Evolutionary conservation across 2,797 vertebrate species (phyloP).

Genomic region (Pseudotriccus pelzelni): DNA sequence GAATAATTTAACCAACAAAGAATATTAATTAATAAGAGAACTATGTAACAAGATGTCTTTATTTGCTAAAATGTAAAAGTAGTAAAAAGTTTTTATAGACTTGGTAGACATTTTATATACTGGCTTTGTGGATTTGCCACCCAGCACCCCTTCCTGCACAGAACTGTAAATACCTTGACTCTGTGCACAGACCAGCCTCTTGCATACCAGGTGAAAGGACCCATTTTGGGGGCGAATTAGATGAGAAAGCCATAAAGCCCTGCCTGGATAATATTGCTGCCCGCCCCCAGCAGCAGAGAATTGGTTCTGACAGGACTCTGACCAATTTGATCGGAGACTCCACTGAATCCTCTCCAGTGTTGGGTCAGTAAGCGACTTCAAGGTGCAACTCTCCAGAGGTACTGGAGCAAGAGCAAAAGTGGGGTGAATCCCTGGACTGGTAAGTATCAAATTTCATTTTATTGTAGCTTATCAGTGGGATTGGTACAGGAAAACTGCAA

Average conservation of each 20-base stretch:
- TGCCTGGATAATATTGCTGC: background rate
- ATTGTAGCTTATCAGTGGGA: background rate
- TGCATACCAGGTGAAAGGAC: background rate
- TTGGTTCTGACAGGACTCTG: background rate
- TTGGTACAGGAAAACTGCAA: background rate
- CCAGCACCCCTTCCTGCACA: background rate
- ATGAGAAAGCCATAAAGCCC: background rate
- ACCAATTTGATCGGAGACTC: background rate
- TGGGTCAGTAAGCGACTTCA: rapidly evolving
- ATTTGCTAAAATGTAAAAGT: background rate
- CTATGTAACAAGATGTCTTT: background rate
- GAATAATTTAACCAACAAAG: background rate
- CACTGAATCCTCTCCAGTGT: background rate
- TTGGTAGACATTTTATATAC: background rate
- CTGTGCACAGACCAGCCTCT: background rate
- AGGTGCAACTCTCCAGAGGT: background rate
- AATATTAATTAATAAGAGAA: background rate
- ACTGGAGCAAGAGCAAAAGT: background rate
- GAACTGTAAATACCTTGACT: background rate
- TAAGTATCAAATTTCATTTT: background rate
- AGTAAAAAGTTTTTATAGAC: background rate
- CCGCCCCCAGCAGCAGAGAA: background rate
- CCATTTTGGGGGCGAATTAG: background rate
- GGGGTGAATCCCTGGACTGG: background rate
- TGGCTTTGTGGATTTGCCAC: background rate